Percentiles rank a stretch among this genome's conserved stretches.
Evolutionary conservation across 2,888 invertebrate species (phyloP).

Genomic region (Standfussiana lucernea): DNA sequence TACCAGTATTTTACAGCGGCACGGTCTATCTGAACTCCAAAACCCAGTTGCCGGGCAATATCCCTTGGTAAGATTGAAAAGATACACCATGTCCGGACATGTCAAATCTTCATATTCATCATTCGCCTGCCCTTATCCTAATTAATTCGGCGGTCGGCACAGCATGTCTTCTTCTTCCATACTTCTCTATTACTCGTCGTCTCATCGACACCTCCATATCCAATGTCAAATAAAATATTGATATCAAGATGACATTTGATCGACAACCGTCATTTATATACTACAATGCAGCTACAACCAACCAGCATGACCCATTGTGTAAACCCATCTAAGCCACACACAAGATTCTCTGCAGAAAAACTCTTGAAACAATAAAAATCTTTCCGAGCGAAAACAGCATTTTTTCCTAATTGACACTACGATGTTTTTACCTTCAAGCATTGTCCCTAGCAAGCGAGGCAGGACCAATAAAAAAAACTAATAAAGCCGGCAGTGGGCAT

Average conservation of each 20-base stretch:
- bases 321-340: background rate
- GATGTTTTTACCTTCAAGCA: slow-evolving; percentile 51
- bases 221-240: background rate
- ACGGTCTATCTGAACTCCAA: background rate
- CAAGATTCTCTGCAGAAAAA: slow-evolving; percentile 6
- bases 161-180: background rate
- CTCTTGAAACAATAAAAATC: background rate
- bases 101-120: background rate
- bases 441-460: slow-evolving; percentile 62
- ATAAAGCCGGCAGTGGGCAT: slow-evolving; percentile 72
- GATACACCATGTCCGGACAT: background rate
- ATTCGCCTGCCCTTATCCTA: background rate
- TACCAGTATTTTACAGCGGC: background rate
- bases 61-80: background rate
- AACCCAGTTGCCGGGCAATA: background rate
- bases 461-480: slow-evolving; percentile 76
- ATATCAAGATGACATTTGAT: background rate
- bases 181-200: background rate
- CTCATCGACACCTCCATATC: background rate
- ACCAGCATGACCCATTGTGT: background rate
- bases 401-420: slow-evolving; percentile 66
- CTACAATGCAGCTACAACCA: background rate
- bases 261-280: background rate
- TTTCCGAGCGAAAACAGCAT: slow-evolving; percentile 33
- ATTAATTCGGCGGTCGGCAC: background rate